Evolutionary conservation across 2,113 vertebrate genomes (phyloP).

Genomic region (Buteo buteo): DNA sequence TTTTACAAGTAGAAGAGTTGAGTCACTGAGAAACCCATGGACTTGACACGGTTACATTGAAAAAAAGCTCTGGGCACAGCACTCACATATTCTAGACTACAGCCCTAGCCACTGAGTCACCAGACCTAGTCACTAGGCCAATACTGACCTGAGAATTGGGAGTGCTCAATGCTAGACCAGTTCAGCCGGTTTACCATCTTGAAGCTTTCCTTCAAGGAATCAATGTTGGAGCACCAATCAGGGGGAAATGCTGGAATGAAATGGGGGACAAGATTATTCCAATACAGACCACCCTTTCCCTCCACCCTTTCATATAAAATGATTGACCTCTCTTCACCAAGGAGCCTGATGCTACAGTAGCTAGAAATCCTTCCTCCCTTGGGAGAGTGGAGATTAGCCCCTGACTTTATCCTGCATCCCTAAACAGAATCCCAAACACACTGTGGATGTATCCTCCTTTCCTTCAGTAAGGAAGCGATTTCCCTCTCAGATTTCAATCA

Average conservation of each 20-base stretch:
- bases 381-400: background rate
- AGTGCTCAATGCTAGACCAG: slow-evolving; percentile 95
- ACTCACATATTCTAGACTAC: background rate
- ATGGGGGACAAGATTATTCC: background rate
- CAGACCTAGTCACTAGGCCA: background rate
- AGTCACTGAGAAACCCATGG: background rate
- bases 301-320: background rate
- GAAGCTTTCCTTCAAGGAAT: slow-evolving; percentile 95
- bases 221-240: slow-evolving; percentile 91
- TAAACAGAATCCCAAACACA: background rate
- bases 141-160: slow-evolving; percentile 87
- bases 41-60: fast-evolving
- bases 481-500: background rate
- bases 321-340: background rate
- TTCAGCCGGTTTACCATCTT: slow-evolving; percentile 92
- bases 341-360: background rate
- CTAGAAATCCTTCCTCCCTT: background rate
- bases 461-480: background rate
- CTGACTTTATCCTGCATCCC: background rate
- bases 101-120: background rate
- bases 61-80: background rate
- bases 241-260: slow-evolving; percentile 79
- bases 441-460: background rate
- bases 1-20: background rate
- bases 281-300: background rate